Evolutionary conservation across 2,888 invertebrate genomes (phyloP).

Genomic region (Ichneumon xanthorius): DNA sequence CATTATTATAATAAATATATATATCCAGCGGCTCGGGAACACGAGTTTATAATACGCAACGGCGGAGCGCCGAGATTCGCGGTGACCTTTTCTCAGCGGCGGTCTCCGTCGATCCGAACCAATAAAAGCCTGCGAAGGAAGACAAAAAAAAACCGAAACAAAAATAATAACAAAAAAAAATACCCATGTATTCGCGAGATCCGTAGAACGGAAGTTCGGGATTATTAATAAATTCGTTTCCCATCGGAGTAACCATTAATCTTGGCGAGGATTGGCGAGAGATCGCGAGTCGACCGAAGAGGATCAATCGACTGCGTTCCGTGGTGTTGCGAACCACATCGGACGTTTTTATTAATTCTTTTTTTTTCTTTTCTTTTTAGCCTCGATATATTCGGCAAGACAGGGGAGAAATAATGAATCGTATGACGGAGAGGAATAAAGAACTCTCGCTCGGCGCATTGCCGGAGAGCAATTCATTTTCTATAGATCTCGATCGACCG

Average conservation of each 20-base stretch:
- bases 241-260: slow-evolving; percentile 69
- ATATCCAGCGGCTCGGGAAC: slow-evolving; percentile 43
- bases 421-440: slow-evolving; percentile 24
- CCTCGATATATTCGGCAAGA: slow-evolving; percentile 1
- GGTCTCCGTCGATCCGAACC: slow-evolving; percentile 32
- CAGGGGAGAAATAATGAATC: slow-evolving; percentile 18
- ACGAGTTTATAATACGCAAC: slow-evolving; percentile 45
- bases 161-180: not conserved
- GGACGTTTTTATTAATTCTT: slow-evolving; percentile 9
- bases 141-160: not conserved
- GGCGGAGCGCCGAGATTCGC: slow-evolving; percentile 11
- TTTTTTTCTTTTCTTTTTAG: not conserved
- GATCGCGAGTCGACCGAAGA: slow-evolving; percentile 30
- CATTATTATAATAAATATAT: slow-evolving; percentile 63
- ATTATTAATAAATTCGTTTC: slow-evolving; percentile 71
- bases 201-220: slow-evolving; percentile 66
- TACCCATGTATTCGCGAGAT: slow-evolving; percentile 41
- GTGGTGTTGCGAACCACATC: slow-evolving; percentile 19
- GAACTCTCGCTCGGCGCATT: slow-evolving; percentile 8
- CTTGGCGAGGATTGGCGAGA: slow-evolving; percentile 45
- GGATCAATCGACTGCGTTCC: slow-evolving; percentile 44
- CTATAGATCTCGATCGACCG: slow-evolving; percentile 57
- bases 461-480: slow-evolving; percentile 25
- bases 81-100: slow-evolving; percentile 51
- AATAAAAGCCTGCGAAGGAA: not conserved